Conservation (phyloP, 2,113 vertebrate species). For the Hydropotes inermis region DNA sequence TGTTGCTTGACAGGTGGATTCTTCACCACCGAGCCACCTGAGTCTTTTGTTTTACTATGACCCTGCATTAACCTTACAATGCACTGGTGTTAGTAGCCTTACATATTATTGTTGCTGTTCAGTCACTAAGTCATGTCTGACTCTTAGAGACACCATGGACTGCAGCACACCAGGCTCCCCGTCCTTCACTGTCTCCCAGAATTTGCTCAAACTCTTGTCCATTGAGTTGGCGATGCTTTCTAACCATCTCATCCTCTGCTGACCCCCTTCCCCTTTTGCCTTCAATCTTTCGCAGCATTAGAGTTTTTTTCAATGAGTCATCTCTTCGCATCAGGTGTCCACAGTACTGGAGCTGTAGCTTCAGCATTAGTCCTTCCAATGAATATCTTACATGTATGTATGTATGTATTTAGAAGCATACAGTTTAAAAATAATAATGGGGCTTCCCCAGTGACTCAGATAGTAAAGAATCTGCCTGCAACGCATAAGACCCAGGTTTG, state of each 20-base stretch:
- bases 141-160: neutral
- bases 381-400: neutral
- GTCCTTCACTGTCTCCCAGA: neutral
- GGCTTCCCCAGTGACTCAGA: neutral
- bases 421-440: neutral
- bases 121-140: neutral
- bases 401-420: neutral
- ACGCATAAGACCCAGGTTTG: neutral
- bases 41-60: neutral
- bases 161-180: neutral
- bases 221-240: neutral
- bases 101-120: neutral
- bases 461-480: neutral
- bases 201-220: neutral
- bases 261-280: neutral
- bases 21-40: neutral
- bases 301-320: neutral
- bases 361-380: neutral
- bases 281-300: neutral
- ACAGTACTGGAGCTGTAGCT: neutral
- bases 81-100: neutral
- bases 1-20: neutral
- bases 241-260: neutral
- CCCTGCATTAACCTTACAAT: neutral
- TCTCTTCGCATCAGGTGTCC: neutral